Percentiles rank a stretch among this genome's conserved stretches.
Conservation (phyloP, 2,797 vertebrate species). For the Galagoides demidoff region DNA sequence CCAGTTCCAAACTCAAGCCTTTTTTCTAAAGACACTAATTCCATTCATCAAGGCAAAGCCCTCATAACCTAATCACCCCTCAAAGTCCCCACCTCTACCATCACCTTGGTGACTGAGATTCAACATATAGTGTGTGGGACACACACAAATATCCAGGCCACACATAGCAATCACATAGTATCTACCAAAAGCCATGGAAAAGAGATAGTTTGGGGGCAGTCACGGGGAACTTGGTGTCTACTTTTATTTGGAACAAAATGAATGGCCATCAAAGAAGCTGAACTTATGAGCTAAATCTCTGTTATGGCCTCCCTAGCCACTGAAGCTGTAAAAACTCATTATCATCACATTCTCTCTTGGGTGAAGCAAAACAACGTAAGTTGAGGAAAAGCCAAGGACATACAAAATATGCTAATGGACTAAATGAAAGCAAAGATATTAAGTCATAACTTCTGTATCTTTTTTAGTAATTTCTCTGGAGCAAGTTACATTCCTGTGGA, state of each 20-base stretch:
- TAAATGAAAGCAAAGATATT: not conserved
- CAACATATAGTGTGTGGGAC: not conserved
- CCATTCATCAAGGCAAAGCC: not conserved
- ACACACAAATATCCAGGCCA: not conserved
- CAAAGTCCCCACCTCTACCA: too few species aligned
- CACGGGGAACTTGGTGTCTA: not conserved
- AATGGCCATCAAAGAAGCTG: not conserved
- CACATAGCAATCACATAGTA: not conserved
- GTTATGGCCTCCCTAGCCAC: not conserved
- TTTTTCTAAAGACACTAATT: not conserved
- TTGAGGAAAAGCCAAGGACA: not conserved
- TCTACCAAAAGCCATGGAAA: not conserved
- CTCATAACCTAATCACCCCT: not conserved
- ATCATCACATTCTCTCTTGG: not conserved
- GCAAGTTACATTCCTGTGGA: not conserved
- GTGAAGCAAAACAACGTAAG: not conserved
- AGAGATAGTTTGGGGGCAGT: not conserved
- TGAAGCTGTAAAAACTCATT: not conserved
- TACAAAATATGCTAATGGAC: not conserved
- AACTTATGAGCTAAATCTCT: not conserved
- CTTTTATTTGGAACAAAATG: not conserved
- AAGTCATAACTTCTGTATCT: not conserved
- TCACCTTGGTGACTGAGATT: not conserved
- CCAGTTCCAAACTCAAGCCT: too few species aligned
- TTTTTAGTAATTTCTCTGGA: not conserved